Evolutionary conservation across 2,888 invertebrate species (phyloP).

Genomic region (Tridacna gigas): DNA sequence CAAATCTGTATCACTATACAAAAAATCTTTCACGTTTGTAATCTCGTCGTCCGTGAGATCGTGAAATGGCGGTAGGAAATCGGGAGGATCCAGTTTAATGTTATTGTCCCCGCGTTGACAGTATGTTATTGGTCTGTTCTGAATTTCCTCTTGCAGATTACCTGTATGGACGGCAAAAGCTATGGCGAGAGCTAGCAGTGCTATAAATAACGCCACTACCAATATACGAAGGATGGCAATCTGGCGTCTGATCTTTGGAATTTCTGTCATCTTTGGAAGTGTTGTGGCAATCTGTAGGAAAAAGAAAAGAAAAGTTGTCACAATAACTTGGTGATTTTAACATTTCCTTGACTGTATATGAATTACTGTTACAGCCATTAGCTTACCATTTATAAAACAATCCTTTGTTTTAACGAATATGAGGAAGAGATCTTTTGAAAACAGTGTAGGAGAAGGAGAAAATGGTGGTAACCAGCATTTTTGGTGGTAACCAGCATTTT

Average conservation of each 20-base stretch:
- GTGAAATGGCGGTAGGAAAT: slow-evolving; percentile 55
- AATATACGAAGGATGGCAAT: slow-evolving; percentile 21
- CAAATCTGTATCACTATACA: slow-evolving; percentile 50
- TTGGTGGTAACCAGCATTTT: no score
- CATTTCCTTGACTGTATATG: no score
- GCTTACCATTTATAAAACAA: no score
- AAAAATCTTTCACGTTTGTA: slow-evolving; percentile 41
- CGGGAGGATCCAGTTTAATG: slow-evolving; percentile 51
- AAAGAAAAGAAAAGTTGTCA: not conserved
- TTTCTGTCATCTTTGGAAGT: slow-evolving; percentile 1
- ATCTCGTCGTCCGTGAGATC: slow-evolving; percentile 60
- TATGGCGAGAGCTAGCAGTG: slow-evolving; percentile 24
- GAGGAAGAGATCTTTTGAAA: not conserved
- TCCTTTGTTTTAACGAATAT: no score
- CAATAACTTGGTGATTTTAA: no score
- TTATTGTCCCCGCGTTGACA: not conserved
- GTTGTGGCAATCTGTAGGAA: not conserved
- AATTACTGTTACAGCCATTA: no score
- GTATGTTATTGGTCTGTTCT: not conserved
- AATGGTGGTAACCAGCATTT: not conserved
- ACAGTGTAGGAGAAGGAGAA: not conserved
- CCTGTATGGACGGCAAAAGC: slow-evolving; percentile 5
- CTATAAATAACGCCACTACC: slow-evolving; percentile 7
- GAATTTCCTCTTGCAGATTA: not conserved
- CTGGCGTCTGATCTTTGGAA: slow-evolving; percentile 15